phyloP scores from a whole-genome alignment of 2,888 invertebrate species.

The Baccha elongata region DNA sequence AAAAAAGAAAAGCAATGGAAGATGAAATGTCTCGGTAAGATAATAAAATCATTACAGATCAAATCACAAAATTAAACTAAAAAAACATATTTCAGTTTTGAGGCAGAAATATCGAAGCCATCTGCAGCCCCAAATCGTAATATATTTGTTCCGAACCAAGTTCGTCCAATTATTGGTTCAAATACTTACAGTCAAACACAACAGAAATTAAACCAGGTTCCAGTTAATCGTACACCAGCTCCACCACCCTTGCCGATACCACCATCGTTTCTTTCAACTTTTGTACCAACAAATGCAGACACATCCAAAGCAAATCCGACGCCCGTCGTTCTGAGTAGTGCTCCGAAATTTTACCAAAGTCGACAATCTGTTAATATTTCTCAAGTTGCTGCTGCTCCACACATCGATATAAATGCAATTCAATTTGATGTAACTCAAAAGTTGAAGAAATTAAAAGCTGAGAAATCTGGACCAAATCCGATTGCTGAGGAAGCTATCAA shows the following conservation, averaged over 20 bases:
- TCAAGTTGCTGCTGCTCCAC: slow-evolving; percentile 78
- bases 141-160: slow-evolving; percentile 83
- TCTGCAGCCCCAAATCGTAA: slow-evolving; percentile 82
- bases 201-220: slow-evolving; percentile 85
- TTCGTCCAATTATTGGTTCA: slow-evolving; percentile 87
- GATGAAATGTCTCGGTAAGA: slow-evolving; percentile 94
- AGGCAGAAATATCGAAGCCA: slow-evolving; percentile 90
- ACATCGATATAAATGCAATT: slow-evolving; percentile 84
- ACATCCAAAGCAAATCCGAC: slow-evolving; percentile 80
- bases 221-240: slow-evolving; percentile 76
- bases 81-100: slow-evolving; percentile 86
- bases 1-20: slow-evolving; percentile 87
- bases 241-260: slow-evolving; percentile 80
- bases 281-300: slow-evolving; percentile 79
- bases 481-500: slow-evolving; percentile 86
- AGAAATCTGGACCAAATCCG: slow-evolving; percentile 86
- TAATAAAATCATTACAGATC: neutral
- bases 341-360: slow-evolving; percentile 87
- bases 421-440: slow-evolving; percentile 85
- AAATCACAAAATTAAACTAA: slow-evolving; percentile 7
- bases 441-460: slow-evolving; percentile 86
- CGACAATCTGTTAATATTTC: slow-evolving; percentile 82
- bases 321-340: slow-evolving; percentile 87
- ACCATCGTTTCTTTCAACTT: slow-evolving; percentile 81
- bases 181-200: slow-evolving; percentile 89